Conservation (phyloP, 2,888 invertebrate genomes). For the Limulus polyphemus region DNA sequence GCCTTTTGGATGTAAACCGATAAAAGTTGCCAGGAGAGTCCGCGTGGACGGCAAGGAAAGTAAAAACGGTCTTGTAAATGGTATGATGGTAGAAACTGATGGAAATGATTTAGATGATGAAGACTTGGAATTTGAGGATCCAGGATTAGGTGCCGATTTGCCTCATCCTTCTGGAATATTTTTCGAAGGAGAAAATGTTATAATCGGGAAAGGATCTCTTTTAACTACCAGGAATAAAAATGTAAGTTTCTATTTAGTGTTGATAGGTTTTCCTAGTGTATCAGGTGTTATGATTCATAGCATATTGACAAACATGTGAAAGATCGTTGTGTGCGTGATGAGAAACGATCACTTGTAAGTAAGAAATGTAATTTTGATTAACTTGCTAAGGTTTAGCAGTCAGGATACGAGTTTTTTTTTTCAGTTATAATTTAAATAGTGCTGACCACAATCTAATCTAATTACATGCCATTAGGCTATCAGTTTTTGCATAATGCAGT, state of each 20-base stretch:
- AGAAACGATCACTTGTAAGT: too few relatives aligned
- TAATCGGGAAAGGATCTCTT: constrained; percentile 18
- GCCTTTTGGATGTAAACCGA: constrained; percentile 22
- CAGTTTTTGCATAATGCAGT: too few relatives aligned
- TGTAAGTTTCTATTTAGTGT: constrained; percentile 9
- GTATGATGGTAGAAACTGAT: constrained; percentile 1
- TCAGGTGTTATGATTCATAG: too few relatives aligned
- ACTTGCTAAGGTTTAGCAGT: too few relatives aligned
- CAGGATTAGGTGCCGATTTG: constrained; percentile 23
- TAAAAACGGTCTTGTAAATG: background rate
- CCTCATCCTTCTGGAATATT: constrained; percentile 20
- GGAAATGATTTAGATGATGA: constrained; percentile 20
- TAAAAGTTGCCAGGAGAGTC: constrained; percentile 7
- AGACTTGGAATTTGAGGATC: constrained; percentile 12
- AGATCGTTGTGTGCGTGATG: too few relatives aligned
- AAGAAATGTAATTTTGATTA: too few relatives aligned
- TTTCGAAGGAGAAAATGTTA: constrained; percentile 25
- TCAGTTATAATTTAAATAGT: too few relatives aligned
- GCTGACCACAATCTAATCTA: too few relatives aligned
- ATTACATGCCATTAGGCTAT: too few relatives aligned
- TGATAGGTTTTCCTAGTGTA: too few relatives aligned
- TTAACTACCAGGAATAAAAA: constrained; percentile 25
- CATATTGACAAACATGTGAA: too few relatives aligned
- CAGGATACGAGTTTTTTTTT: too few relatives aligned
- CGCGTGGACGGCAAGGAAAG: constrained; percentile 1